A percentile compares a stretch with the other conserved stretches of the same genome.
These are phyloP conservation scores for Anguilla megastoma DNA, from an alignment of 2,797 vertebrate species.

Conservation along the genomic window DNA sequence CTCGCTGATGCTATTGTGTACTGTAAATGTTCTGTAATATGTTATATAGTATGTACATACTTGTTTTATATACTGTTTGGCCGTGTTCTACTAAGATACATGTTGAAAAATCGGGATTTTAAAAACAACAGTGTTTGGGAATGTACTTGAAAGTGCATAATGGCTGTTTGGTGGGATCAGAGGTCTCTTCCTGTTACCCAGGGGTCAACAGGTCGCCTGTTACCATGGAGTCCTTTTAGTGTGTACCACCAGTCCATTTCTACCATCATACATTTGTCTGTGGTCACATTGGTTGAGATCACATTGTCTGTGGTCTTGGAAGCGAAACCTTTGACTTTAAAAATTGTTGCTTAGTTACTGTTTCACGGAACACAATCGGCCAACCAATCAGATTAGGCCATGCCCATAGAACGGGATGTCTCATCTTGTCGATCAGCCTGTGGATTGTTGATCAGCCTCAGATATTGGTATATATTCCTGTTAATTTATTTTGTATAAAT, in stretches of 20 bases:
- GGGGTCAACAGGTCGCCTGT: neutral
- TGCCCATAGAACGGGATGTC: neutral
- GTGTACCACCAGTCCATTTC: neutral
- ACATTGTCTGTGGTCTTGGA: neutral
- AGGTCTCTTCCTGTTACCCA: neutral
- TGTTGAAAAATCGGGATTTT: neutral
- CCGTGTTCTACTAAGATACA: neutral
- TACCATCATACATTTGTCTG: neutral
- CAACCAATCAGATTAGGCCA: neutral
- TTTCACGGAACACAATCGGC: neutral
- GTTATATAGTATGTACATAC: constrained; percentile 6
- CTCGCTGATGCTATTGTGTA: neutral
- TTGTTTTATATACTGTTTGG: neutral
- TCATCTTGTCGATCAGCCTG: neutral
- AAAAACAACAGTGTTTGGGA: neutral
- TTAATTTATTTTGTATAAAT: constrained; percentile 9
- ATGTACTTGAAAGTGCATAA: neutral
- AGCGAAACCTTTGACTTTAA: neutral
- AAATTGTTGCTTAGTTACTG: neutral
- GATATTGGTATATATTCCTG: neutral
- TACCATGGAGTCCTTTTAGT: neutral
- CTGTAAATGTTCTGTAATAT: constrained; percentile 2
- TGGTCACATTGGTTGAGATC: neutral
- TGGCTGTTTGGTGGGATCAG: neutral
- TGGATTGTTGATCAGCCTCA: neutral